These are phyloP conservation scores for Acanthurus lineatus DNA, from an alignment of 2,797 vertebrate genomes.

Conservation along the genomic window DNA sequence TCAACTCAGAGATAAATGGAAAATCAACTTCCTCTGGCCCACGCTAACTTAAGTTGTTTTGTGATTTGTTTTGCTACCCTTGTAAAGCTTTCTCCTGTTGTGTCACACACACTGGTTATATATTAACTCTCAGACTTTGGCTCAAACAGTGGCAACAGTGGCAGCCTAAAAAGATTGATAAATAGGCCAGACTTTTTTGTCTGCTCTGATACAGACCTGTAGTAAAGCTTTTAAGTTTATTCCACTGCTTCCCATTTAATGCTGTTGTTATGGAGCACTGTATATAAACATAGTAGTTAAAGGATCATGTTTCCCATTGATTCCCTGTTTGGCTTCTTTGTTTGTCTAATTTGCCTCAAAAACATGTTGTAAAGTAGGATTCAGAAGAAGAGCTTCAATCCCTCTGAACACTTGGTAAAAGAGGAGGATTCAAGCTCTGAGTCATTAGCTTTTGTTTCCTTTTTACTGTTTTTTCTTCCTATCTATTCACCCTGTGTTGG, in stretches of 20 bases:
- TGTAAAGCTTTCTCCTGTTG: slow-evolving; percentile 34
- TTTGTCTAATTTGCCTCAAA: slow-evolving; percentile 47
- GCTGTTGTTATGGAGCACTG: slow-evolving; percentile 12
- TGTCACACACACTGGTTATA: slow-evolving; percentile 38
- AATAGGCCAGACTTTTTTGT: slow-evolving; percentile 21
- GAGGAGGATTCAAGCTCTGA: slow-evolving; percentile 54
- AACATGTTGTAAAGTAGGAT: slow-evolving; percentile 44
- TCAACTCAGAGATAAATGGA: slow-evolving; percentile 46
- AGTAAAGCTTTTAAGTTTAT: not conserved
- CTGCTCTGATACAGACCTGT: slow-evolving; percentile 17
- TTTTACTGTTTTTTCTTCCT: slow-evolving; percentile 30
- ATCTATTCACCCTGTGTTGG: slow-evolving; percentile 33
- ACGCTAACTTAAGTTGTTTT: slow-evolving; percentile 19
- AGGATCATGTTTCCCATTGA: slow-evolving; percentile 37
- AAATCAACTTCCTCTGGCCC: slow-evolving; percentile 59
- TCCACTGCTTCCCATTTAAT: slow-evolving; percentile 26
- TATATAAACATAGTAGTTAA: slow-evolving; percentile 21
- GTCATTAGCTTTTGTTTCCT: slow-evolving; percentile 64
- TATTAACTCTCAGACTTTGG: slow-evolving; percentile 72
- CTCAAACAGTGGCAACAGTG: slow-evolving; percentile 14
- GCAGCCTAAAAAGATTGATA: slow-evolving; percentile 8
- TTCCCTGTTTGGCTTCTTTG: slow-evolving; percentile 27
- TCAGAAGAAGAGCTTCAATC: slow-evolving; percentile 35
- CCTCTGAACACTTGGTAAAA: not conserved
- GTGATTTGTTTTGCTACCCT: slow-evolving; percentile 36